These are phyloP conservation scores for Palythoa grandiflora DNA, from an alignment of 92 coral and sea anemone species.

Conservation along the genomic window DNA sequence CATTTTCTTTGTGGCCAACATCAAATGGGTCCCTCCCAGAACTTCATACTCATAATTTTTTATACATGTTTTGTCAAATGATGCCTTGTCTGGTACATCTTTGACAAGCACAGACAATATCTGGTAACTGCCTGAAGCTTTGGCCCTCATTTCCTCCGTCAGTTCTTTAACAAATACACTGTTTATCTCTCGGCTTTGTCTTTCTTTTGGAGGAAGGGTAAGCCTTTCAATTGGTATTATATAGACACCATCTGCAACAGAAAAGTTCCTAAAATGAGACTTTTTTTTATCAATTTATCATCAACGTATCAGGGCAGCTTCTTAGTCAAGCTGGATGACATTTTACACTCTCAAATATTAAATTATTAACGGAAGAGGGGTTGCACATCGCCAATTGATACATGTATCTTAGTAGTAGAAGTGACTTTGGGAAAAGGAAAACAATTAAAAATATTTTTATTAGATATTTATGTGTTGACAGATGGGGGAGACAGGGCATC, in stretches of 20 bases:
- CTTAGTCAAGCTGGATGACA: neutral
- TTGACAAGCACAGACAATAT: slow-evolving; percentile 38
- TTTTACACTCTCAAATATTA: neutral
- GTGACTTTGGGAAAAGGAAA: too few relatives aligned
- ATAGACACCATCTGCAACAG: neutral
- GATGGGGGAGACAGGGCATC: too few relatives aligned
- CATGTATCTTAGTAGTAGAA: too few relatives aligned
- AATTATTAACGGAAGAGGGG: neutral
- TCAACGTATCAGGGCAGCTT: neutral
- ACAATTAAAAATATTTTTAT: too few relatives aligned
- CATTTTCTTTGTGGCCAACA: slow-evolving; percentile 55
- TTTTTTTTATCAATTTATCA: neutral
- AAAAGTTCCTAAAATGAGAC: neutral
- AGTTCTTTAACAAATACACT: neutral
- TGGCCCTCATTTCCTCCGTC: slow-evolving; percentile 7
- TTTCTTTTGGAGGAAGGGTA: neutral
- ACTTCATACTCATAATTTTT: slow-evolving; percentile 31
- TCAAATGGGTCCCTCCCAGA: slow-evolving; percentile 42
- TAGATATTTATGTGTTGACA: too few relatives aligned
- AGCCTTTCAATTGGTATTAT: slow-evolving; percentile 3
- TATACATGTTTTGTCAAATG: neutral
- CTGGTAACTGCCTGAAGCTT: slow-evolving; percentile 39
- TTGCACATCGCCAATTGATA: too few relatives aligned
- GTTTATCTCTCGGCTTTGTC: slow-evolving; percentile 4
- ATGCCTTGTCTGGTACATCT: neutral